A percentile compares a stretch with the other conserved stretches of the same genome.
phyloP scores from a whole-genome alignment of 2,888 invertebrate species.

The Perdita meconis region DNA sequence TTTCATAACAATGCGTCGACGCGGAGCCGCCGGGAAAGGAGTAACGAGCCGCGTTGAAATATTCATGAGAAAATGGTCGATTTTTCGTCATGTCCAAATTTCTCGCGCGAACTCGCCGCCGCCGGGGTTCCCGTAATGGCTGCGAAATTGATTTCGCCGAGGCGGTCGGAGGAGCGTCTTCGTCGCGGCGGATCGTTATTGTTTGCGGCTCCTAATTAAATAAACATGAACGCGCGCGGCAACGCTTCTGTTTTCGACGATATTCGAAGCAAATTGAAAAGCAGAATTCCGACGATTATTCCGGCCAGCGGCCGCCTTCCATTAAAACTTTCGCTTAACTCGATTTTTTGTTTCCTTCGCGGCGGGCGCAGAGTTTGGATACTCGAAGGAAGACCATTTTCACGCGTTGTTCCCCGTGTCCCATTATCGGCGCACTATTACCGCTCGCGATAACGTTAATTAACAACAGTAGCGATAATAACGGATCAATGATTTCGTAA shows the following conservation, averaged over 20 bases:
- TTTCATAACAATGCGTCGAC: slow-evolving; percentile 5
- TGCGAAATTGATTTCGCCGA: slow-evolving; percentile 48
- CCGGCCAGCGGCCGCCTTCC: slow-evolving; percentile 27
- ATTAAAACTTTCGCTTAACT: slow-evolving; percentile 53
- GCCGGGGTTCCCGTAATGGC: slow-evolving; percentile 20
- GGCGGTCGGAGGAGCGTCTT: slow-evolving; percentile 3
- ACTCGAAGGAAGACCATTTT: background rate
- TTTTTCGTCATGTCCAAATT: slow-evolving; percentile 29
- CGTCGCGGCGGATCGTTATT: slow-evolving; percentile 22
- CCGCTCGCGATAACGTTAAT: background rate
- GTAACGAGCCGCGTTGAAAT: slow-evolving; percentile 26
- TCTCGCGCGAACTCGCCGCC: background rate
- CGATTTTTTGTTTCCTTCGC: slow-evolving; percentile 8
- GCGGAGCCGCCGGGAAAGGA: slow-evolving; percentile 16
- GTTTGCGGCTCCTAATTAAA: slow-evolving; percentile 46
- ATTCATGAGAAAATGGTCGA: slow-evolving; percentile 28
- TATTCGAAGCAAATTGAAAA: slow-evolving; percentile 38
- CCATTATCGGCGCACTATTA: background rate
- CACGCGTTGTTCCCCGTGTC: background rate
- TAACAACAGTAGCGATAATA: background rate
- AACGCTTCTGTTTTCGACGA: slow-evolving; percentile 21
- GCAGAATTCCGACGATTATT: slow-evolving; percentile 48
- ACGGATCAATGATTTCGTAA: background rate
- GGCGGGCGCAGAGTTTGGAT: background rate
- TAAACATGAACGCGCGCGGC: slow-evolving; percentile 40